phyloP scores from a whole-genome alignment of 2,113 vertebrate genomes.

The Lethenteron camtschaticum region DNA sequence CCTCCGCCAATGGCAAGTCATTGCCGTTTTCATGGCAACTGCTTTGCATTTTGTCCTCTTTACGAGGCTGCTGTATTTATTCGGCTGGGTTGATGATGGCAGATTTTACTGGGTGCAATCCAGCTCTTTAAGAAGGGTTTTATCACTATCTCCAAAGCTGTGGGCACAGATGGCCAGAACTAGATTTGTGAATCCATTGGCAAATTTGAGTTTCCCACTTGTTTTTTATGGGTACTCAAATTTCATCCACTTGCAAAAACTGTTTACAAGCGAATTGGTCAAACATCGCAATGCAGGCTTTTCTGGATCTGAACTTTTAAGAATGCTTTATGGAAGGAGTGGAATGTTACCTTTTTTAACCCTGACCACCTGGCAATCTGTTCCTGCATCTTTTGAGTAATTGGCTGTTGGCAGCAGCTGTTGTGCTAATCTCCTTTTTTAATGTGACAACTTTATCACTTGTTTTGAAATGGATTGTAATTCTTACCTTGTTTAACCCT shows the following conservation, averaged over 20 bases:
- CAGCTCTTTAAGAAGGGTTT: neutral
- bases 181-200: no score
- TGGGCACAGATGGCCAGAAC: constrained; percentile 15
- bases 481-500: neutral
- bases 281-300: no score
- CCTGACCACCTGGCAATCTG: no score
- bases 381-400: neutral
- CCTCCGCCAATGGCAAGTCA: constrained; percentile 47
- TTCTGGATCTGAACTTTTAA: no score
- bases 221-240: no score
- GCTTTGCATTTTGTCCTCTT: neutral
- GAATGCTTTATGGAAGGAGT: constrained; percentile 19
- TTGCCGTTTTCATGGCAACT: constrained; percentile 10
- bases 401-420: neutral
- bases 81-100: neutral
- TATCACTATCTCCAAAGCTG: neutral
- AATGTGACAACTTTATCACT: neutral
- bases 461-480: neutral
- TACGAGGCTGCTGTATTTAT: neutral
- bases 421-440: neutral
- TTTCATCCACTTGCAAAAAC: no score
- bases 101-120: neutral
- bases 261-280: no score
- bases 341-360: constrained; percentile 20
- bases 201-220: no score